Evolutionary conservation across 2,888 invertebrate genomes (phyloP), one percentile per base, ranked within the genome.

Genomic region (Allacma fusca): DNA sequence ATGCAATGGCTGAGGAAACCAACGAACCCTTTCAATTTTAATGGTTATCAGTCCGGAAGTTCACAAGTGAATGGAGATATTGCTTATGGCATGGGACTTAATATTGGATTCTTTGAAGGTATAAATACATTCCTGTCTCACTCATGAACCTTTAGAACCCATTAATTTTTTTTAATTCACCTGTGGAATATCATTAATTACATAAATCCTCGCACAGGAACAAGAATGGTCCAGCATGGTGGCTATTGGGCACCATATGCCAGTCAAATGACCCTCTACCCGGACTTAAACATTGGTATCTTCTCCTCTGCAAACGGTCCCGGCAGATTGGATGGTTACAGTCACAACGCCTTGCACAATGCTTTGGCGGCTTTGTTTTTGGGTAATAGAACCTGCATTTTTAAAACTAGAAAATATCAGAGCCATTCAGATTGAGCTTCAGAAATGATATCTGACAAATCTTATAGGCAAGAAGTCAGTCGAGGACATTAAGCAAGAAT

Each of bases 241-340:
- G 80, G 80, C 9, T 78, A 73, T 28, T 78, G 77, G 70, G 43
- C 78, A 12, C 76, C 80, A 9, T 80, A 73, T 1, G 43, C 74
- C 13, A 44, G 69, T 24, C 28, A 50, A n/a, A 64, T 80, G 43
- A 69, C 78, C 1, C 26, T 78, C 0, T 80, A 69, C 57, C 78
- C 80, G 23, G 40, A 26, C n/a, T 43, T 76, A 26, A 50, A 73
- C 1, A 24, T 80, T 0, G 78, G 76, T 1, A 71, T 80, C 21
- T 80, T 75, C 44, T 77, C 75, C 1, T 62, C 50, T 1, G 26
- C 69, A 1, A 78, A 78, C 50, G 68, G 73, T 7, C 73, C 73
- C 24, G 73, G 73, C 16, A 0, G 73, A 40, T 26, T 72, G 4
- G 4, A 1, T 16, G 62, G 62, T 13, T 34, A 19, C 7, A 13